A percentile compares a stretch with the other conserved stretches of the same genome.
Evolutionary conservation across 2,113 vertebrate species (phyloP).

Genomic region (Enhydra lutris): DNA sequence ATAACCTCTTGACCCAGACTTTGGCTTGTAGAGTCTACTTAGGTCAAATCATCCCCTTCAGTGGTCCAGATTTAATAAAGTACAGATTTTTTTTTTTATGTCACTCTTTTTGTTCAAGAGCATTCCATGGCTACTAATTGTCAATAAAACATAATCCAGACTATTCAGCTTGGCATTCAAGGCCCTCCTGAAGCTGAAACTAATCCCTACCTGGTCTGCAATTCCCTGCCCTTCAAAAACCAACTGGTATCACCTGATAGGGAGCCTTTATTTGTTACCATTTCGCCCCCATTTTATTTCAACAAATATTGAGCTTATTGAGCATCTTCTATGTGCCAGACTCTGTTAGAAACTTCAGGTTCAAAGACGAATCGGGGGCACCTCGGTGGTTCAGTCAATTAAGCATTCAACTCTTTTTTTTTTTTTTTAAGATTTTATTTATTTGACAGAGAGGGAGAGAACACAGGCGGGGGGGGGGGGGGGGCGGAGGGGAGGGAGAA

Average conservation of each 20-base stretch:
- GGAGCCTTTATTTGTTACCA: neutral
- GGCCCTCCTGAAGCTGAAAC: neutral
- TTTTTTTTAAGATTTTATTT: no score
- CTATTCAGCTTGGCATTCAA: neutral
- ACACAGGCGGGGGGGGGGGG: no score
- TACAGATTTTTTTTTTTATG: neutral
- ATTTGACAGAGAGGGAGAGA: no score
- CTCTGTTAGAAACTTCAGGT: neutral
- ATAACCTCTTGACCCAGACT: neutral
- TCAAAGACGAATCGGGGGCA: neutral
- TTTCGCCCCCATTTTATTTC: neutral
- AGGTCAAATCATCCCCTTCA: neutral
- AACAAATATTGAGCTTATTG: neutral
- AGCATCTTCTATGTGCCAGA: neutral
- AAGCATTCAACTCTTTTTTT: no score
- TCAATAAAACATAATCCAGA: neutral
- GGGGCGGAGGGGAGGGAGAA: no score
- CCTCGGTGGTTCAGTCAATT: no score
- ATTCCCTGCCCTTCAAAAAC: neutral
- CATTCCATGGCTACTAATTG: neutral
- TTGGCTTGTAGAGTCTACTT: neutral
- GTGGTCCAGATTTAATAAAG: neutral
- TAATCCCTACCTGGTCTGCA: neutral
- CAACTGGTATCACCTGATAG: neutral
- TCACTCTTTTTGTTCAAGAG: neutral